Evolutionary conservation across 2,888 invertebrate species (phyloP).

Genomic region (Chesias legatella): DNA sequence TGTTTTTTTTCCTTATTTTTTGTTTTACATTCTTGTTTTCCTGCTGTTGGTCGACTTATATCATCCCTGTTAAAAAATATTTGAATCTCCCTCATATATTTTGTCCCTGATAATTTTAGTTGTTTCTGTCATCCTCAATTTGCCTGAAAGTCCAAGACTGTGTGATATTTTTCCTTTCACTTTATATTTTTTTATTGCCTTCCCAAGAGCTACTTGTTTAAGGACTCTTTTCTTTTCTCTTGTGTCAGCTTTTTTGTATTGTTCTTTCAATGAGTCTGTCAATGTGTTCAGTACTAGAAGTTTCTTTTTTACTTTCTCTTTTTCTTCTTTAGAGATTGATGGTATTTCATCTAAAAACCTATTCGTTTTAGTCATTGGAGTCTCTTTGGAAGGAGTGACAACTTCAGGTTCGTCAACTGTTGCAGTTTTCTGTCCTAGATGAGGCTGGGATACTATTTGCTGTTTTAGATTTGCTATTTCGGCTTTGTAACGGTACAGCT

Average conservation of each 20-base stretch:
- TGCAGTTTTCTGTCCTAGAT: slow-evolving; percentile 5
- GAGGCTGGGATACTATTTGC: slow-evolving; percentile 6
- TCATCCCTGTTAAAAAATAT: slow-evolving; percentile 23
- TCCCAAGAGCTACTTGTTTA: slow-evolving; percentile 15
- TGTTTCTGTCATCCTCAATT: too few species aligned
- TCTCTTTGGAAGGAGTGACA: slow-evolving; percentile 7
- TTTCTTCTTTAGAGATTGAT: slow-evolving; percentile 14
- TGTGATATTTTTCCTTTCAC: slow-evolving; percentile 8
- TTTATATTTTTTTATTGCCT: slow-evolving; percentile 8
- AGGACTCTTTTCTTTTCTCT: slow-evolving; percentile 11
- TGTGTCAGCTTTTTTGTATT: slow-evolving; percentile 11
- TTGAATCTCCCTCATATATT: slow-evolving; percentile 14
- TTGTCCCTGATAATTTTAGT: too few species aligned
- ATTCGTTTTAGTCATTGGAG: slow-evolving; percentile 19
- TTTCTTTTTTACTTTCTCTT: slow-evolving; percentile 21
- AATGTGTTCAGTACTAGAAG: slow-evolving; percentile 16
- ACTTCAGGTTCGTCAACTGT: slow-evolving; percentile 3
- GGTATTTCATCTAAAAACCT: slow-evolving; percentile 23
- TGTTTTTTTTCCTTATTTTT: slow-evolving; percentile 24
- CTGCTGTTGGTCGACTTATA: slow-evolving; percentile 23
- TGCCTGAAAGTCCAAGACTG: slow-evolving; percentile 6
- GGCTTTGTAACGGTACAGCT: slow-evolving; percentile 6
- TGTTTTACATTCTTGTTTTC: slow-evolving; percentile 26
- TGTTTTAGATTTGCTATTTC: slow-evolving; percentile 4
- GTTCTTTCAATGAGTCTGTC: slow-evolving; percentile 13